Evolutionary conservation across 1,140 invertebrate species (phyloP).

Genomic region (Coboldia fuscipes): DNA sequence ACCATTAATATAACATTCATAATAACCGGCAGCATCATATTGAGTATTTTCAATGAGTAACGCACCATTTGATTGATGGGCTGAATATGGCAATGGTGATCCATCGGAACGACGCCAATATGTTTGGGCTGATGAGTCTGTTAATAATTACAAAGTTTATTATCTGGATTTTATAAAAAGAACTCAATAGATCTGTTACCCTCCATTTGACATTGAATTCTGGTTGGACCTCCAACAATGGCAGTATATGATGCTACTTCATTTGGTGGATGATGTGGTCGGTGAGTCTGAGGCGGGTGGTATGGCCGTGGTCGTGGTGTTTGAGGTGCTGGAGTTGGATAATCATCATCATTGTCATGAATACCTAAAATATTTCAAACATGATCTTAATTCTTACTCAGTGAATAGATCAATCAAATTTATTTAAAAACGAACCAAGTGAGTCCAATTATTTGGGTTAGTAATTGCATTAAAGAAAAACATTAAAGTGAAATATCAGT

Average conservation of each 20-base stretch:
- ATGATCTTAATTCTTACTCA: not conserved
- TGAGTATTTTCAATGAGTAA: constrained; percentile 39
- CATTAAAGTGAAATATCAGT: not conserved
- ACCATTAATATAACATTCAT: constrained; percentile 45
- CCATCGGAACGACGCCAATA: constrained; percentile 42
- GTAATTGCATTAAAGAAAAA: not conserved
- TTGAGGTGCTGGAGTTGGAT: constrained; percentile 11
- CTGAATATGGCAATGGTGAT: constrained; percentile 30
- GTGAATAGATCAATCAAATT: not conserved
- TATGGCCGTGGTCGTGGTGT: constrained; percentile 20
- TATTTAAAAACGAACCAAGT: not conserved
- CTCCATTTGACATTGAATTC: too few species aligned
- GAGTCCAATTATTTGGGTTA: not conserved
- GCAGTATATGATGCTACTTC: too few species aligned
- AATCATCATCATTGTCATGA: constrained; percentile 7
- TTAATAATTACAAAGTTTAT: too few species aligned
- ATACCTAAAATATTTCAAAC: not conserved
- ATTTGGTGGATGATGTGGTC: constrained; percentile 4
- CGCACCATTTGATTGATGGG: constrained; percentile 30
- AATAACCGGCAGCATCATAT: constrained; percentile 47
- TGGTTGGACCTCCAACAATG: too few species aligned
- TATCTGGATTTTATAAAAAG: too few species aligned
- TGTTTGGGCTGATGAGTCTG: not conserved
- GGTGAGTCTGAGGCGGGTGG: too few species aligned
- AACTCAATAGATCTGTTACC: too few species aligned